Percentiles rank a stretch among this genome's conserved stretches.
phyloP scores from a whole-genome alignment of 2,797 vertebrate genomes.

The Rhinella marina region DNA sequence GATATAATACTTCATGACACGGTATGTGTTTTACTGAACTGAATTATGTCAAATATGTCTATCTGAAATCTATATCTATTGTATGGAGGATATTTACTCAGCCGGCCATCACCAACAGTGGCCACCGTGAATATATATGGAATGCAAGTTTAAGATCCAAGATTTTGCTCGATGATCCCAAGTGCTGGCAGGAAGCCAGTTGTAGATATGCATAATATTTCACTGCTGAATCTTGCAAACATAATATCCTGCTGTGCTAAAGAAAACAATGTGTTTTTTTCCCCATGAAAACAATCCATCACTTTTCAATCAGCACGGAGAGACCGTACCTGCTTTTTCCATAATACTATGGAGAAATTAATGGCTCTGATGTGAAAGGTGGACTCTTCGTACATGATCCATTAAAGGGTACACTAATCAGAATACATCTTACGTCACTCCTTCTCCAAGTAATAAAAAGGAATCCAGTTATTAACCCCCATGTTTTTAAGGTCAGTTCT shows the following conservation, averaged over 20 bases:
- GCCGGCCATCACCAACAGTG: constrained; percentile 21
- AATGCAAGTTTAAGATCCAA: constrained; percentile 69
- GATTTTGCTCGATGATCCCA: constrained; percentile 76
- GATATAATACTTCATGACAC: constrained; percentile 5
- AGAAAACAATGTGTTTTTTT: constrained; percentile 99
- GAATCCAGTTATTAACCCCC: constrained; percentile 49
- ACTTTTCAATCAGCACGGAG: constrained; percentile 86
- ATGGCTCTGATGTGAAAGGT: constrained; percentile 78
- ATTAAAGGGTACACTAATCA: constrained; percentile 81
- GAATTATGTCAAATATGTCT: constrained; percentile 33
- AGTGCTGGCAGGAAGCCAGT: constrained; percentile 83
- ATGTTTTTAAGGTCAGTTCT: background rate
- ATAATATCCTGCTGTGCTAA: constrained; percentile 99
- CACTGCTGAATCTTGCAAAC: constrained; percentile 93
- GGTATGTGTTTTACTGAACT: constrained; percentile 13
- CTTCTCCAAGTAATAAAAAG: constrained; percentile 72
- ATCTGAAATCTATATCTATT: constrained; percentile 35
- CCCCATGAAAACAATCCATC: constrained; percentile 97
- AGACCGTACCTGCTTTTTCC: constrained; percentile 91
- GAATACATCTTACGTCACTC: constrained; percentile 78
- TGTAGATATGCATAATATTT: constrained; percentile 96
- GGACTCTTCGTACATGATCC: constrained; percentile 80
- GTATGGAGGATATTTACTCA: constrained; percentile 29
- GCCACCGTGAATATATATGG: constrained; percentile 45
- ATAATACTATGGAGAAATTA: constrained; percentile 85